These are phyloP conservation scores for Salticus scenicus DNA, from an alignment of 2,888 invertebrate genomes.

Conservation along the genomic window DNA sequence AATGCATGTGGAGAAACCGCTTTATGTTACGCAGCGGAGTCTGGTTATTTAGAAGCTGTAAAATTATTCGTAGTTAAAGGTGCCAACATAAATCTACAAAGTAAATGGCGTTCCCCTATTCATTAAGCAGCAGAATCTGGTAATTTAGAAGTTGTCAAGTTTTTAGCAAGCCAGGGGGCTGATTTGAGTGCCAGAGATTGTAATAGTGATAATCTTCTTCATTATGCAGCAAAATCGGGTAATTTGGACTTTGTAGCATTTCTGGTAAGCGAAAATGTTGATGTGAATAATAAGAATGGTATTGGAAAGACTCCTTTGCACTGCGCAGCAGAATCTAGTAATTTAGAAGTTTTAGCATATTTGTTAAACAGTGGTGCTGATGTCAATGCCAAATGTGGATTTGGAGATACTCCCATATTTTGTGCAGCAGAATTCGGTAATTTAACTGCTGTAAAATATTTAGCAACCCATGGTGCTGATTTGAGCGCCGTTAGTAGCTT, in stretches of 20 bases:
- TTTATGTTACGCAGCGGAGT: neutral
- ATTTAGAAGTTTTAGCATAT: neutral
- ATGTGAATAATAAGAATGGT: too few species aligned
- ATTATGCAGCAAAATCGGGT: too few species aligned
- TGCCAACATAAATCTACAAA: neutral
- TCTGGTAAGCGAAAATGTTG: too few species aligned
- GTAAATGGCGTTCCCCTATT: neutral
- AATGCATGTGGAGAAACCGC: neutral
- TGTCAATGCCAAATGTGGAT: neutral
- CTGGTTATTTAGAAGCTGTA: neutral
- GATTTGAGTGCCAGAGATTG: too few species aligned
- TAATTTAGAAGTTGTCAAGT: too few species aligned
- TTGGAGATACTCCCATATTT: neutral
- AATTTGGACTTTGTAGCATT: too few species aligned
- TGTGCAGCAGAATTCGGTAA: neutral
- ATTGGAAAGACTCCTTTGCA: too few species aligned
- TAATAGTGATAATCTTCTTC: too few species aligned
- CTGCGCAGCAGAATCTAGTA: neutral
- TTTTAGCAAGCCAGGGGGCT: too few species aligned
- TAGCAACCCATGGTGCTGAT: neutral
- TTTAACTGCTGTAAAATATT: neutral
- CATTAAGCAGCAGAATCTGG: too few species aligned
- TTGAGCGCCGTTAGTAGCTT: neutral
- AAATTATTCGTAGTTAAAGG: neutral
- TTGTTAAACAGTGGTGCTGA: neutral